These are phyloP conservation scores for Copsychus sechellarum DNA, from an alignment of 2,113 vertebrate species.

Conservation along the genomic window DNA sequence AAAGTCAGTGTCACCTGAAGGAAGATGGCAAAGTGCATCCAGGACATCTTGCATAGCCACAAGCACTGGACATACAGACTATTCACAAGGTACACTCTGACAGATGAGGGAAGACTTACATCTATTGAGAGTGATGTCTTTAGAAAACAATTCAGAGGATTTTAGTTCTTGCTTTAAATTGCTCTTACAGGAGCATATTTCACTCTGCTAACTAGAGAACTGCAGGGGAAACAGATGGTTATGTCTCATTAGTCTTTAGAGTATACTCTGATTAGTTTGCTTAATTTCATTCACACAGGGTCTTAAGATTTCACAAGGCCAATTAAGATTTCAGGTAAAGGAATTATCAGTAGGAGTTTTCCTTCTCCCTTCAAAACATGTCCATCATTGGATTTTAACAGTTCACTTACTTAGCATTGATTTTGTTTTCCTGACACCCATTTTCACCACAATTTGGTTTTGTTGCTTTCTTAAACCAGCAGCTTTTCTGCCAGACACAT, in stretches of 20 bases:
- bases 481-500: background rate
- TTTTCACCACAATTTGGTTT: background rate
- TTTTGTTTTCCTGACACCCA: background rate
- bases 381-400: background rate
- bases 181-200: background rate
- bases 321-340: background rate
- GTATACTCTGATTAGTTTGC: background rate
- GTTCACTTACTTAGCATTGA: background rate
- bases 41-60: background rate
- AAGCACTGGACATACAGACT: background rate
- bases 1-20: background rate
- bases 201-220: background rate
- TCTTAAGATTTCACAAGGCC: background rate
- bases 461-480: background rate
- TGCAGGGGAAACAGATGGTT: background rate
- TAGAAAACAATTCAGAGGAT: background rate
- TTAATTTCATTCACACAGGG: background rate
- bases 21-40: background rate
- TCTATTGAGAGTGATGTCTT: background rate
- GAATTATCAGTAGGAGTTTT: background rate
- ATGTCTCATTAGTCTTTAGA: background rate
- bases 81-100: background rate
- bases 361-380: background rate
- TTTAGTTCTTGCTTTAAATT: background rate
- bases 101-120: background rate